These are phyloP conservation scores for Nestor notabilis DNA, from an alignment of 2,113 vertebrate species.

Conservation along the genomic window DNA sequence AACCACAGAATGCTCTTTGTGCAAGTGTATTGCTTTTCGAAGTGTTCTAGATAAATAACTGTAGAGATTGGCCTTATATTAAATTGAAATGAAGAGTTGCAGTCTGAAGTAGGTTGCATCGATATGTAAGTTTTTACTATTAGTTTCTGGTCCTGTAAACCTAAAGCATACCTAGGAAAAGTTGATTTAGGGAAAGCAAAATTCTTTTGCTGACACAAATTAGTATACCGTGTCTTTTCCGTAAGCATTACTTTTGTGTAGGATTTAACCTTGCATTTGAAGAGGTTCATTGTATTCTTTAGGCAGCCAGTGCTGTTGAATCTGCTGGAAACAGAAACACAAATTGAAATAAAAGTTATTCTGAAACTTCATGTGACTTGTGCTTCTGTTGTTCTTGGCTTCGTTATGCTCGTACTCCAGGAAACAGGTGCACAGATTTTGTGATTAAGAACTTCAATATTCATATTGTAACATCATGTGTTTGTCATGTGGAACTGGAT, in stretches of 20 bases:
- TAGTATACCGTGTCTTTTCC: background rate
- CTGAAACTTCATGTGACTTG: constrained; percentile 30
- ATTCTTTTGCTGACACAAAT: background rate
- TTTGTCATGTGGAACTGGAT: background rate
- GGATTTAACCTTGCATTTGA: background rate
- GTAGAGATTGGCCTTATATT: background rate
- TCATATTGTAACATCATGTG: background rate
- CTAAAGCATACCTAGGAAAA: background rate
- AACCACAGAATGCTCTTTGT: background rate
- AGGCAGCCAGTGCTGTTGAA: constrained; percentile 29
- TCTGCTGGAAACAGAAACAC: constrained; percentile 16
- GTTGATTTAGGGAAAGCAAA: background rate
- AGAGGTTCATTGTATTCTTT: background rate
- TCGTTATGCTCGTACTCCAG: background rate
- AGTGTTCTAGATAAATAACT: background rate
- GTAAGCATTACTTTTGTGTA: background rate
- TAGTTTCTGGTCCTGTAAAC: background rate
- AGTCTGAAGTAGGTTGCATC: background rate
- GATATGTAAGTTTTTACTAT: background rate
- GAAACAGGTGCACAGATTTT: constrained; percentile 42
- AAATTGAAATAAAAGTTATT: constrained; percentile 50
- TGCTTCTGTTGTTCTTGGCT: constrained; percentile 51
- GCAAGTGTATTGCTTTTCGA: background rate
- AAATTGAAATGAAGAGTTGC: background rate
- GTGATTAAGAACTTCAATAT: background rate